A percentile compares a stretch with the other conserved stretches of the same genome.
phyloP scores from a whole-genome alignment of 2,888 invertebrate genomes.

The Seira sanloemensis region DNA sequence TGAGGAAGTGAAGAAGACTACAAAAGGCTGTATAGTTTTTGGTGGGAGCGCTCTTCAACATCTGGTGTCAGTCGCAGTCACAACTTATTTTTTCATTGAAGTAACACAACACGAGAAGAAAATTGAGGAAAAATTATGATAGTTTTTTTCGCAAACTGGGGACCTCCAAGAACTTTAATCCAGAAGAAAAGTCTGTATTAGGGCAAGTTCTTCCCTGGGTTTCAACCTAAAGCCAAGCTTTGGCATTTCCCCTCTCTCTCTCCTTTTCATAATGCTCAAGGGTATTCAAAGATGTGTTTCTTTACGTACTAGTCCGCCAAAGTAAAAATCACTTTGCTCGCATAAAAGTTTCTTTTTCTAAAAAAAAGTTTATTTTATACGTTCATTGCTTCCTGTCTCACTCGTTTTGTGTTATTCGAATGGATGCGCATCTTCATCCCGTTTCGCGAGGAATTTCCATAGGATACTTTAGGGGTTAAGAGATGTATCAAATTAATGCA shows the following conservation, averaged over 20 bases:
- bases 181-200: slow-evolving; percentile 1
- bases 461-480: neutral
- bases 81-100: neutral
- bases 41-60: neutral
- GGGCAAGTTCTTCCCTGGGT: neutral
- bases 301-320: neutral
- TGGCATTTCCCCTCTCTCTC: slow-evolving; percentile 10
- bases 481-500: neutral
- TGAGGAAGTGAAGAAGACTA: slow-evolving; percentile 21
- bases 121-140: neutral
- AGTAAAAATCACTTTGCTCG: slow-evolving; percentile 18
- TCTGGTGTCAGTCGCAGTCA: slow-evolving; percentile 26
- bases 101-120: neutral
- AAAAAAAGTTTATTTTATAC: slow-evolving; percentile 8
- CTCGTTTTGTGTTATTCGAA: neutral
- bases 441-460: neutral
- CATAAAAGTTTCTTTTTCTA: neutral
- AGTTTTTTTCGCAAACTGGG: neutral
- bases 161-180: slow-evolving; percentile 20
- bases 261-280: slow-evolving; percentile 21
- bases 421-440: neutral
- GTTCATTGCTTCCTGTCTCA: slow-evolving; percentile 1
- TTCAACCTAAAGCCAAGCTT: neutral
- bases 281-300: slow-evolving; percentile 20
- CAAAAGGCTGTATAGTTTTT: neutral